These are phyloP conservation scores for Caenorhabditis imperialis DNA, from an alignment of 2,888 invertebrate species.

Conservation along the genomic window DNA sequence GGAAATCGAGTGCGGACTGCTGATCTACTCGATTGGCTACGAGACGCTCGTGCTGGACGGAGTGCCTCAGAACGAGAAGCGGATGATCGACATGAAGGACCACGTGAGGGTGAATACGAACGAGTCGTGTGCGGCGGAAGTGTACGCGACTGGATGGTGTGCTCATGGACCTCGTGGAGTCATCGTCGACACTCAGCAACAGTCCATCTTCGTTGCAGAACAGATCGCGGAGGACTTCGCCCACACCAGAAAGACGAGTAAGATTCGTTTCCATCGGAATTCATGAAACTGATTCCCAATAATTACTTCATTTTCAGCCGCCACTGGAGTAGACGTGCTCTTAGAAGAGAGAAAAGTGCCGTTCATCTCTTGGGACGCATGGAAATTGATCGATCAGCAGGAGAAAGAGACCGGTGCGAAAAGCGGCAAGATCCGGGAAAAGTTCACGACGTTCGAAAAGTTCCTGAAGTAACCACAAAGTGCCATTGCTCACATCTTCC, in stretches of 20 bases:
- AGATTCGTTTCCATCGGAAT: not conserved
- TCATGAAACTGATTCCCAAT: too few relatives aligned
- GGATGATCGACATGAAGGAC: slow-evolving; percentile 70
- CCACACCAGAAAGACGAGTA: slow-evolving; percentile 6
- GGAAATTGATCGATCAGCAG: slow-evolving; percentile 71
- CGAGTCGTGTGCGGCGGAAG: slow-evolving; percentile 17
- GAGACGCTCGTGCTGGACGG: slow-evolving; percentile 71
- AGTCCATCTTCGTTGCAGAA: slow-evolving; percentile 67
- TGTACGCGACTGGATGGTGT: slow-evolving; percentile 74
- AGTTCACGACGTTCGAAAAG: slow-evolving; percentile 61
- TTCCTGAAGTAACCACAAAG: slow-evolving; percentile 16
- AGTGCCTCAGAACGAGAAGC: slow-evolving; percentile 65
- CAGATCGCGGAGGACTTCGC: slow-evolving; percentile 63
- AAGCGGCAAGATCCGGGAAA: slow-evolving; percentile 73
- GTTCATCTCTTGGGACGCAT: slow-evolving; percentile 70
- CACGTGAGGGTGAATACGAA: slow-evolving; percentile 70
- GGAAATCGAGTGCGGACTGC: slow-evolving; percentile 83
- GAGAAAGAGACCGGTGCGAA: slow-evolving; percentile 68
- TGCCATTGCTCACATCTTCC: slow-evolving; percentile 38
- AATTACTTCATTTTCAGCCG: slow-evolving; percentile 2
- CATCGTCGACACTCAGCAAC: slow-evolving; percentile 75
- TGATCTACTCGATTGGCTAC: slow-evolving; percentile 77
- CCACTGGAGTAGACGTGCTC: slow-evolving; percentile 41
- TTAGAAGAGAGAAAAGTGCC: slow-evolving; percentile 58
- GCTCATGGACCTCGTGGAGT: slow-evolving; percentile 74